These are phyloP conservation scores for Chymomyza procnemis DNA, from an alignment of 2,888 invertebrate genomes.

Conservation along the genomic window DNA sequence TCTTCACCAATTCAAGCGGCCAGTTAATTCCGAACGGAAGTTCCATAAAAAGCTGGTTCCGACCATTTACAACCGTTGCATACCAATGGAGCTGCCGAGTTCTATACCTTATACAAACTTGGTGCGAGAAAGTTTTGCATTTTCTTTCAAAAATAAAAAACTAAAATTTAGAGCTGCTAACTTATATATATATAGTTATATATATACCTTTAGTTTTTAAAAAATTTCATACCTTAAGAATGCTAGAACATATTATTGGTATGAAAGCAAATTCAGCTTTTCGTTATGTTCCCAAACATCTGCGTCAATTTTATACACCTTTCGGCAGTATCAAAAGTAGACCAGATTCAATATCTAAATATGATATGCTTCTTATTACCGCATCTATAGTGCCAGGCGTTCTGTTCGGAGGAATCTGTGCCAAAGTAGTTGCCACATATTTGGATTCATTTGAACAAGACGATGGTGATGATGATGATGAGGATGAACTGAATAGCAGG, in stretches of 20 bases:
- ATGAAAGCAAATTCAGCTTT: neutral
- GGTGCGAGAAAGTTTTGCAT: conserved; percentile 36
- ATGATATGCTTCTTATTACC: neutral
- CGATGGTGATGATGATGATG: too few species aligned
- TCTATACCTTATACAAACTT: conserved; percentile 26
- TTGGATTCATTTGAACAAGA: conserved; percentile 35
- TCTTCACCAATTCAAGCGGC: conserved; percentile 6
- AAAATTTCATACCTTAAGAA: neutral
- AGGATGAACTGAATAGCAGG: too few species aligned
- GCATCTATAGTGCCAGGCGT: conserved; percentile 18
- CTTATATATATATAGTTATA: too few species aligned
- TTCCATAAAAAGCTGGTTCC: conserved; percentile 42
- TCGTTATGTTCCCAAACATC: neutral
- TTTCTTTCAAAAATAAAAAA: conserved; percentile 26
- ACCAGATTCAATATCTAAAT: neutral
- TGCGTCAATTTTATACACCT: neutral
- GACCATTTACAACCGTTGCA: conserved; percentile 18
- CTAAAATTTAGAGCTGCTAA: neutral
- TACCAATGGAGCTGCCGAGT: conserved; percentile 36
- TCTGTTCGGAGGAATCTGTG: conserved; percentile 26
- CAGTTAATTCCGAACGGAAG: conserved; percentile 57
- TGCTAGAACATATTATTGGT: neutral
- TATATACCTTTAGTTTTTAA: too few species aligned
- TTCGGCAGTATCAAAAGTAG: conserved; percentile 7
- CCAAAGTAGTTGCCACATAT: conserved; percentile 27